These are phyloP conservation scores for Subanguina moxae DNA, from an alignment of 1,140 invertebrate species.

Conservation along the genomic window DNA sequence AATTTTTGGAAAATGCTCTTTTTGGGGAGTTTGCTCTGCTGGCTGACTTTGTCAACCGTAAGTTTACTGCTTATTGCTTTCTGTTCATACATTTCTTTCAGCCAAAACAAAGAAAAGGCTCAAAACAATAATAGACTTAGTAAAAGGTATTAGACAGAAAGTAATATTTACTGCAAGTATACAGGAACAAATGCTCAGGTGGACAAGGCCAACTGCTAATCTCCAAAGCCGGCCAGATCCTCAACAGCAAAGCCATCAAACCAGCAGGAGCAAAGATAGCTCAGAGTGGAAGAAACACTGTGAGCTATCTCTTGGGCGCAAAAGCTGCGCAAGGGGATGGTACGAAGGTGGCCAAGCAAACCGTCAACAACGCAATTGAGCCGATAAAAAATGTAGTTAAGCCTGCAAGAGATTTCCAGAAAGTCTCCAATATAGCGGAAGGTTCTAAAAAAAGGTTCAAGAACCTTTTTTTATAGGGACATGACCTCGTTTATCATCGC, in stretches of 20 bases:
- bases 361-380: not conserved
- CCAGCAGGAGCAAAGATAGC: not conserved
- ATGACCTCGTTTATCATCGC: too few relatives aligned
- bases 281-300: not conserved
- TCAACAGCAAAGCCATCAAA: not conserved
- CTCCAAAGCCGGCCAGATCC: not conserved
- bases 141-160: not conserved
- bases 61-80: not conserved
- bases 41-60: not conserved
- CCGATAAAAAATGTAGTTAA: not conserved
- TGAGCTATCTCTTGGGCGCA: too few relatives aligned
- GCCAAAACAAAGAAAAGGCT: not conserved
- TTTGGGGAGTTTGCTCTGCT: not conserved
- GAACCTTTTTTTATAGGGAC: too few relatives aligned
- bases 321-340: not conserved
- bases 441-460: too few relatives aligned
- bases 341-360: not conserved
- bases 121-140: not conserved
- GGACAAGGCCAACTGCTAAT: not conserved
- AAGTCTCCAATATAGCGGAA: too few relatives aligned
- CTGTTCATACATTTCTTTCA: not conserved
- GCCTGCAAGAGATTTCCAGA: not conserved
- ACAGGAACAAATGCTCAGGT: not conserved
- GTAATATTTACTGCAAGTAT: too few relatives aligned
- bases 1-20: not conserved